A percentile compares a stretch with the other conserved stretches of the same genome.
Conservation (phyloP, 2,888 invertebrate genomes). For the Diloba caeruleocephala region DNA sequence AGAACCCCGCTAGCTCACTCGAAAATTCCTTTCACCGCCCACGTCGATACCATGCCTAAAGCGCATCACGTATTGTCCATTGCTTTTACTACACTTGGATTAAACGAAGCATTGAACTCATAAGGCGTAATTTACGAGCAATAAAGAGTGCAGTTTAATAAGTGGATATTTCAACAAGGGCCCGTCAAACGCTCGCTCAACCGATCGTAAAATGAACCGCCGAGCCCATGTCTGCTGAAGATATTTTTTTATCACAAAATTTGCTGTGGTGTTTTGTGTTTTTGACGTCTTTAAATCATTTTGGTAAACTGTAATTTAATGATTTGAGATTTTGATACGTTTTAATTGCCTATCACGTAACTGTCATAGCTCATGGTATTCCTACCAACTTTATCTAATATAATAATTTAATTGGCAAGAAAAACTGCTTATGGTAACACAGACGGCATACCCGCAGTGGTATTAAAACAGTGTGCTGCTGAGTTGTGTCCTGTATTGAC, state of each 20-base stretch:
- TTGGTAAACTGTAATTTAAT: slow-evolving; percentile 3
- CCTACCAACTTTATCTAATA: no score
- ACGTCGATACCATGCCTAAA: slow-evolving; percentile 16
- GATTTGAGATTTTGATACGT: not conserved
- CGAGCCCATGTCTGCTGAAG: slow-evolving; percentile 45
- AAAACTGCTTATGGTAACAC: no score
- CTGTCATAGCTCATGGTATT: no score
- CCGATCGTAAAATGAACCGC: slow-evolving; percentile 66
- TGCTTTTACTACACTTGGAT: slow-evolving; percentile 61
- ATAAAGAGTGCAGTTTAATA: slow-evolving; percentile 79
- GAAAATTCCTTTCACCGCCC: slow-evolving; percentile 12
- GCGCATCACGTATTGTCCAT: slow-evolving; percentile 56
- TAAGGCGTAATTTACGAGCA: slow-evolving; percentile 78
- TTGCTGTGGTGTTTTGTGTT: slow-evolving; percentile 42
- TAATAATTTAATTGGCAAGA: no score
- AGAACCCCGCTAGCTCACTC: no score
- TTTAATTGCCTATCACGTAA: no score
- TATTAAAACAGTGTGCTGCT: no score
- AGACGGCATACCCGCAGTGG: no score
- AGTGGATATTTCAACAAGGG: slow-evolving; percentile 74
- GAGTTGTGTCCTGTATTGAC: no score
- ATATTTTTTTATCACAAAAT: slow-evolving; percentile 55
- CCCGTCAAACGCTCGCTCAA: slow-evolving; percentile 56
- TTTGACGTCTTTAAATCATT: slow-evolving; percentile 33
- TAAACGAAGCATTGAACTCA: slow-evolving; percentile 79